These are phyloP conservation scores for Globia sparganii DNA, from an alignment of 2,888 invertebrate genomes.

Conservation along the genomic window DNA sequence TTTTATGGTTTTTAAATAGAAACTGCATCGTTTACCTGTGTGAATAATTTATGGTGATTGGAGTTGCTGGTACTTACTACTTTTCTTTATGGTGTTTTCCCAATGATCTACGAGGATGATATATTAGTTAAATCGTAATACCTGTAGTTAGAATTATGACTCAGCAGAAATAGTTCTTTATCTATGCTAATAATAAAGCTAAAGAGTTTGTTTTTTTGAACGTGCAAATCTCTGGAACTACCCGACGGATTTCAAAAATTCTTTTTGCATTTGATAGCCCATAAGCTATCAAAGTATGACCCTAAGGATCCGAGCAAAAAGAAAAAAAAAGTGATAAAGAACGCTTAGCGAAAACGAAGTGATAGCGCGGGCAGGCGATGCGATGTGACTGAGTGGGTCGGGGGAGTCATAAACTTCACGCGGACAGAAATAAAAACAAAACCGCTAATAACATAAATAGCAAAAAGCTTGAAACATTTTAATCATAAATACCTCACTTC, in stretches of 20 bases:
- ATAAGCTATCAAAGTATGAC: too few species aligned
- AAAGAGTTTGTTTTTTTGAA: too few species aligned
- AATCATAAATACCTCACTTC: background rate
- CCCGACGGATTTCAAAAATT: background rate
- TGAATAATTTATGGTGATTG: background rate
- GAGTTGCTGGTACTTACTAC: background rate
- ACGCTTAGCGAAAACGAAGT: background rate
- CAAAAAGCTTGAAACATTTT: background rate
- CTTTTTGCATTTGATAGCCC: background rate
- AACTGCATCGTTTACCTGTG: background rate
- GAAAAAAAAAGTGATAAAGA: background rate
- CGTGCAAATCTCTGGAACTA: too few species aligned
- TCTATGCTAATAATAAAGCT: too few species aligned
- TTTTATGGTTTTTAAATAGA: conserved; percentile 29
- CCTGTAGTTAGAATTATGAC: background rate
- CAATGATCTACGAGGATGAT: background rate
- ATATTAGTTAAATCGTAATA: background rate
- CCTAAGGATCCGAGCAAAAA: background rate
- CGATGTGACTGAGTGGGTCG: too few species aligned
- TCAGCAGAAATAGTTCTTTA: background rate
- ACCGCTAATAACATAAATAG: background rate
- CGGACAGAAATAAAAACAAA: background rate
- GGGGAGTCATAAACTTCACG: too few species aligned
- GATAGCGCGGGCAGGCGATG: too few species aligned
- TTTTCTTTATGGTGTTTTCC: background rate